Base-by-base conservation (phyloP, 1,140 invertebrate genomes). In the Drosophila azteca region DNA sequence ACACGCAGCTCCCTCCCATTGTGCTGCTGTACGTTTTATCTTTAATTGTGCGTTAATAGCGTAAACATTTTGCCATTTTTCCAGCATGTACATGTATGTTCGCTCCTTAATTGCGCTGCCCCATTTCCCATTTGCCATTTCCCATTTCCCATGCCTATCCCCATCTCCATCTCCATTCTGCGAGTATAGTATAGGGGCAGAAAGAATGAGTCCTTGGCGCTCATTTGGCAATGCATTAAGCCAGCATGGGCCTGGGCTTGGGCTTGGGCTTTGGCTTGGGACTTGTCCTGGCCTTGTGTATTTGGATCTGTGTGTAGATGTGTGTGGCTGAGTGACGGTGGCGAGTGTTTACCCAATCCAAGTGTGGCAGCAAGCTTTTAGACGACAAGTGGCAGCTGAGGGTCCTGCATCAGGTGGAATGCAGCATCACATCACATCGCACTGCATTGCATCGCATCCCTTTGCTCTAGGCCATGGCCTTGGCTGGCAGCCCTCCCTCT, bases 31-130 rank as follows among this genome's bases (percentile, higher is more conserved):
- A 61, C 62, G 71, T 78, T 85, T 87, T 87, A 87, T 85, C 82
- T 85, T 85, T 85, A 85, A 87, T 85, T 85, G 82, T 85, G 82
- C 82, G 82, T 85, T 85, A 85, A 85, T 85, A 85, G 83, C 82
- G 83, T 85, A 85, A 87, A 85, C 78, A 87, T 87, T 87, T 65
- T 72, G 73, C 60, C 50, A 54, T 51, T 72, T 46, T 52, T 13
- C 41, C 15, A 13, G 31, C 29, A 26, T 48, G 62, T 60, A 57
- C 29, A 26, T 48, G 62, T 60, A 57, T 20, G 41, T 44, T 71
- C 44, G 39, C 62, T 57, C 43, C 48, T 68, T 84, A 75, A 68
- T 85, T 84, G 80, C 69, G 55, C 45, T 4, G 35, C 35, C 8
- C 31, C 29, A 29, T 29, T 29, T 29, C 29, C 29, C 29, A 35